Evolutionary conservation across 2,113 vertebrate genomes (phyloP).

Genomic region (Panthera tigris): DNA sequence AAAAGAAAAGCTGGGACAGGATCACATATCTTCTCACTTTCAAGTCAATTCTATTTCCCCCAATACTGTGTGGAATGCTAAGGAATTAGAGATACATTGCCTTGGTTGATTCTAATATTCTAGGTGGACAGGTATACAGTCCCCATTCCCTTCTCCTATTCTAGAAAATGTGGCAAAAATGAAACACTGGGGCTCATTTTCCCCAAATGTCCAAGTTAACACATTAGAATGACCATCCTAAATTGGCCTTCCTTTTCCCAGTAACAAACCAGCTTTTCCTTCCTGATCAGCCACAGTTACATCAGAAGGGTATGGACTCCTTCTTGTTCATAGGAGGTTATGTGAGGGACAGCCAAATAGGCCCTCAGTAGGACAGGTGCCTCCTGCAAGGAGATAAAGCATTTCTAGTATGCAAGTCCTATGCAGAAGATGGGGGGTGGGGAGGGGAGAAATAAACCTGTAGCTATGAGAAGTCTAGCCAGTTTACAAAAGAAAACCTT

Average conservation of each 20-base stretch:
- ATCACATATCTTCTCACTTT: not conserved
- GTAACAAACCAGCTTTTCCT: not conserved
- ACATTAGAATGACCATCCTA: not conserved
- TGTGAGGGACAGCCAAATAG: not conserved
- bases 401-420: not conserved
- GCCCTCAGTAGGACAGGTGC: not conserved
- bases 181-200: not conserved
- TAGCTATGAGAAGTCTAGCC: not conserved
- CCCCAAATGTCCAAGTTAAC: not conserved
- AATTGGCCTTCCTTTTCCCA: not conserved
- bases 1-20: not conserved
- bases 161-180: not conserved
- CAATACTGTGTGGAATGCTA: fast-evolving
- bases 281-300: not conserved
- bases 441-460: not conserved
- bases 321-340: not conserved
- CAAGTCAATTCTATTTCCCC: not conserved
- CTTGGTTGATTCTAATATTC: not conserved
- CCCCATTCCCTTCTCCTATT: not conserved
- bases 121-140: not conserved
- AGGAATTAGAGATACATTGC: too few relatives aligned
- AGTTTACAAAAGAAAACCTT: not conserved
- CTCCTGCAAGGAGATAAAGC: not conserved
- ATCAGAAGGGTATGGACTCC: not conserved
- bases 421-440: not conserved